phyloP scores from a whole-genome alignment of 2,113 vertebrate species.

The Pantherophis guttatus region DNA sequence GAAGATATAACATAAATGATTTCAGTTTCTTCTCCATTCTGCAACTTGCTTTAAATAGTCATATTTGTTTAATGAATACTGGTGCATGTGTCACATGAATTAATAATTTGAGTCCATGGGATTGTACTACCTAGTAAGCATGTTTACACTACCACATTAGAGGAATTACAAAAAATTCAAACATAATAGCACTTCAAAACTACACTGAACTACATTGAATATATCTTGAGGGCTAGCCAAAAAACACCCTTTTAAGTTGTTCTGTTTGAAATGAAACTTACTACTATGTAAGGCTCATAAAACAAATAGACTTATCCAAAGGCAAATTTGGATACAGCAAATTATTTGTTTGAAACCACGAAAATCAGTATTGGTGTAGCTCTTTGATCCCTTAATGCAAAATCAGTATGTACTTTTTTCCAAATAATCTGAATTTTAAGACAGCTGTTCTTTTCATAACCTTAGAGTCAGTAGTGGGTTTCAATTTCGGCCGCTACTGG shows the following conservation, averaged over 20 bases:
- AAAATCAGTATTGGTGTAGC: not conserved
- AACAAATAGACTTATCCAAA: not conserved
- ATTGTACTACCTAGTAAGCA: not conserved
- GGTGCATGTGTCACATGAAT: no score
- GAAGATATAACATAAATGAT: no score
- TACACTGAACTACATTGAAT: not conserved
- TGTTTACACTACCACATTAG: not conserved
- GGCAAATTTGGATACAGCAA: not conserved
- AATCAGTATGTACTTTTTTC: no score
- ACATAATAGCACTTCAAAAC: not conserved
- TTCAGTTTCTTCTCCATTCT: no score
- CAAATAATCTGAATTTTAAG: no score
- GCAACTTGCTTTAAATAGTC: no score
- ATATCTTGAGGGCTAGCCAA: not conserved
- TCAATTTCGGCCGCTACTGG: no score
- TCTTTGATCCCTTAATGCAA: no score
- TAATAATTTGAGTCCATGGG: no score
- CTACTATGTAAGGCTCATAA: not conserved
- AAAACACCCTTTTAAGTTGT: not conserved
- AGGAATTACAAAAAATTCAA: not conserved
- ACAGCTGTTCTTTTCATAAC: no score
- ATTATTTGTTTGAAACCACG: not conserved
- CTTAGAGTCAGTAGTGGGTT: no score
- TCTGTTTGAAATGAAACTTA: not conserved
- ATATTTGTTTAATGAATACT: no score